Evolutionary conservation across 2,113 vertebrate genomes (phyloP).

Genomic region (Amazona vittata): DNA sequence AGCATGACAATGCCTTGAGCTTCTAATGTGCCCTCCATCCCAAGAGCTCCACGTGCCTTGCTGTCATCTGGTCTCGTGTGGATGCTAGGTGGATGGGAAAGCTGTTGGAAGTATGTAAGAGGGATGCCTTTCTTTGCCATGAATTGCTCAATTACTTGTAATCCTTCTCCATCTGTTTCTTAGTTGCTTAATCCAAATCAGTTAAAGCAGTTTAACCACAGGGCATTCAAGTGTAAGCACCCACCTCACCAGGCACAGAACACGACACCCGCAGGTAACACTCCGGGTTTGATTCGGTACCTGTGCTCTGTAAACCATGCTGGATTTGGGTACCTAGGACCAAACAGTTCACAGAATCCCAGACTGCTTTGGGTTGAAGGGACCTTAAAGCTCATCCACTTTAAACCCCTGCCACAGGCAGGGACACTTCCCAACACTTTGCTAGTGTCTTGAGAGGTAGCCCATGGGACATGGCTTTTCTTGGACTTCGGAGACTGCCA

Average conservation of each 20-base stretch:
- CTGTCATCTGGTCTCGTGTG: rapidly evolving
- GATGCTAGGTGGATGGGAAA: background rate
- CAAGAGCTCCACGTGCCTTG: background rate
- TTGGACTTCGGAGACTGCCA: background rate
- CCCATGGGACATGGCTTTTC: background rate
- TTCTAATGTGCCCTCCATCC: background rate
- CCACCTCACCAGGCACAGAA: rapidly evolving
- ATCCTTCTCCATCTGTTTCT: background rate
- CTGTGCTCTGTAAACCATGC: rapidly evolving
- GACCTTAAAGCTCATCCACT: background rate
- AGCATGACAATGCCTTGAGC: background rate
- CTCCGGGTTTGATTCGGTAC: rapidly evolving
- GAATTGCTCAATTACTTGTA: background rate
- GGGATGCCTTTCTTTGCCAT: background rate
- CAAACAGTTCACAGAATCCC: background rate
- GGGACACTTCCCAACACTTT: background rate
- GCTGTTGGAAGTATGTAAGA: background rate
- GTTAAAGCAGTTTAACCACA: rapidly evolving
- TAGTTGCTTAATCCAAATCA: rapidly evolving
- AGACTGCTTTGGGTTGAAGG: background rate
- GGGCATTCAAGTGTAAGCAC: background rate
- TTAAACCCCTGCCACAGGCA: background rate
- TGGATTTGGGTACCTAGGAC: rapidly evolving
- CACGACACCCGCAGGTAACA: rapidly evolving
- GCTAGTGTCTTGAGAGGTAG: background rate